These are phyloP conservation scores for Plusia festucae DNA, from an alignment of 2,888 invertebrate genomes.

Conservation along the genomic window DNA sequence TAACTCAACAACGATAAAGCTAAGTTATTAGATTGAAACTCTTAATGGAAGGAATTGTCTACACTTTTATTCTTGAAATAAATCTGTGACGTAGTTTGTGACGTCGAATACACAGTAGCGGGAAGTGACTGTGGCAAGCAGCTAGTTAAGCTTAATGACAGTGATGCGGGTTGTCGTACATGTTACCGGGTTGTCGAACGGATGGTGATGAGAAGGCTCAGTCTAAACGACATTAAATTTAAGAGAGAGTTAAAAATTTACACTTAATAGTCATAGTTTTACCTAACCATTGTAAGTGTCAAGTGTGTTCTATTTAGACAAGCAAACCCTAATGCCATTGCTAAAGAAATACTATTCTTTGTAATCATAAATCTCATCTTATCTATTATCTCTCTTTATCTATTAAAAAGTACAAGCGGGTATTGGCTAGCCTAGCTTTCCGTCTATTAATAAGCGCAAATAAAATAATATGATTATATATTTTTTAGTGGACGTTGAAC, in stretches of 20 bases:
- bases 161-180: conserved; percentile 46
- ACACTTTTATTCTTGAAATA: conserved; percentile 24
- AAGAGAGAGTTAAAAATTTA: too few species aligned
- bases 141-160: conserved; percentile 51
- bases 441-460: neutral
- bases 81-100: conserved; percentile 42
- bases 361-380: too few species aligned
- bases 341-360: too few species aligned
- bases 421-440: too few species aligned
- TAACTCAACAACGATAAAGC: neutral
- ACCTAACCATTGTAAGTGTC: too few species aligned
- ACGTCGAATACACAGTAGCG: conserved; percentile 44
- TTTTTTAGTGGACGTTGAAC: neutral
- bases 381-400: too few species aligned
- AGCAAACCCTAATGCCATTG: too few species aligned
- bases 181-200: conserved; percentile 13
- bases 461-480: neutral
- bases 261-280: too few species aligned
- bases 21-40: neutral
- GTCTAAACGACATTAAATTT: too few species aligned
- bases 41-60: neutral
- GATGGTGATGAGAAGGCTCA: conserved; percentile 19
- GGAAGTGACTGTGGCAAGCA: conserved; percentile 34
- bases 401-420: too few species aligned
- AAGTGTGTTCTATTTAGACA: too few species aligned